phyloP scores from a whole-genome alignment of 2,113 vertebrate genomes.

The Dipodomys ordii region DNA sequence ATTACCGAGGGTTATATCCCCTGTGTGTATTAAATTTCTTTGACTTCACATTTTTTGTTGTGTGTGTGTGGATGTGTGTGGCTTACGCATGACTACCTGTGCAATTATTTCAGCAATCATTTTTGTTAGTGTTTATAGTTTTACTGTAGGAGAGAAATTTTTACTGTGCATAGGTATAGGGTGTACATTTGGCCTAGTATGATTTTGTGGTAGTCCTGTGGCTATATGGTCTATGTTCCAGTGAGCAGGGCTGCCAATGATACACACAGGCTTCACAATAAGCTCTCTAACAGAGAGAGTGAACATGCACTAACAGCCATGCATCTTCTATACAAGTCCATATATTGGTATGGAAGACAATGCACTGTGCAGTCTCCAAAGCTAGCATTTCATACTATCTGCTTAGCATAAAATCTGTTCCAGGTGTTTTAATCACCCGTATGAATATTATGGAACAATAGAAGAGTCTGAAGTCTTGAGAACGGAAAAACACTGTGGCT shows the following conservation, averaged over 20 bases:
- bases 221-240: not conserved
- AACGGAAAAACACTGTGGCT: not conserved
- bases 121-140: not conserved
- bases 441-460: not conserved
- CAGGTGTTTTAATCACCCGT: not conserved
- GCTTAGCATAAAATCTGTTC: not conserved
- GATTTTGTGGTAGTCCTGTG: too few relatives aligned
- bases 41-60: not conserved
- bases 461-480: not conserved
- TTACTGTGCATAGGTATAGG: not conserved
- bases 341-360: not conserved
- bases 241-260: fast-evolving
- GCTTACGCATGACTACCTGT: not conserved
- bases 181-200: too few relatives aligned
- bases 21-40: not conserved
- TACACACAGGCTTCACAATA: not conserved
- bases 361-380: not conserved
- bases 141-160: not conserved
- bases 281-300: not conserved
- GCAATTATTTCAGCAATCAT: not conserved
- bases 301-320: not conserved
- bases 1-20: too few relatives aligned
- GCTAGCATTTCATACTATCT: not conserved
- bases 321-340: not conserved
- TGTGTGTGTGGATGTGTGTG: not conserved